Conservation (phyloP, 2,113 vertebrate genomes). For the Gadus macrocephalus region DNA sequence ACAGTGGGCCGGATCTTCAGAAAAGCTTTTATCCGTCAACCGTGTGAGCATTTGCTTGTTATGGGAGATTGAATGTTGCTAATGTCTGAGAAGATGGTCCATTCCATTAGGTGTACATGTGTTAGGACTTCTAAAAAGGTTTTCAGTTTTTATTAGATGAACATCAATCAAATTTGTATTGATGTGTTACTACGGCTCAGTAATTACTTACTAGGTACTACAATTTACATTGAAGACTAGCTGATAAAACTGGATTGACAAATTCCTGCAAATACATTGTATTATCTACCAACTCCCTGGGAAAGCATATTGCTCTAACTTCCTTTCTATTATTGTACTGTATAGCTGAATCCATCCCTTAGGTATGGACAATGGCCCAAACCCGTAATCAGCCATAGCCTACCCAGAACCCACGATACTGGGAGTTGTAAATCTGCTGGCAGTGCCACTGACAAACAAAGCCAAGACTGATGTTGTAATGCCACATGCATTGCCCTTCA, state of each 20-base stretch:
- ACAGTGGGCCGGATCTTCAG: constrained; percentile 6
- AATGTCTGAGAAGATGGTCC: no score
- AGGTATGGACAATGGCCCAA: constrained; percentile 45
- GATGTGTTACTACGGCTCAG: constrained; percentile 22
- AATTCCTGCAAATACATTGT: constrained; percentile 51
- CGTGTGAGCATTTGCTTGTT: not conserved
- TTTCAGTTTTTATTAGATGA: no score
- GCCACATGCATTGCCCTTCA: no score
- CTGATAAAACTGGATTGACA: constrained; percentile 52
- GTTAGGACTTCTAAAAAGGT: no score
- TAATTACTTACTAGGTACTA: constrained; percentile 41
- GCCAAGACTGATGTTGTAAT: no score
- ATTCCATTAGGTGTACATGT: no score
- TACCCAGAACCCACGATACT: constrained; percentile 6
- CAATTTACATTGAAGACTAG: constrained; percentile 35
- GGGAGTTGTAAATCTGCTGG: not conserved
- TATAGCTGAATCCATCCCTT: constrained; percentile 43
- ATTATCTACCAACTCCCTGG: constrained; percentile 33
- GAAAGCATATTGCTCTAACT: constrained; percentile 41
- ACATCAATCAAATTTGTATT: no score
- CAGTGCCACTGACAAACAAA: not conserved
- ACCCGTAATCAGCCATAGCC: constrained; percentile 13
- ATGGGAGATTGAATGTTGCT: no score
- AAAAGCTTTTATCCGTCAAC: constrained; percentile 16
- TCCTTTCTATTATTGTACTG: constrained; percentile 59